phyloP scores from a whole-genome alignment of 2,113 vertebrate genomes.

The Myrmophylax atrothorax region DNA sequence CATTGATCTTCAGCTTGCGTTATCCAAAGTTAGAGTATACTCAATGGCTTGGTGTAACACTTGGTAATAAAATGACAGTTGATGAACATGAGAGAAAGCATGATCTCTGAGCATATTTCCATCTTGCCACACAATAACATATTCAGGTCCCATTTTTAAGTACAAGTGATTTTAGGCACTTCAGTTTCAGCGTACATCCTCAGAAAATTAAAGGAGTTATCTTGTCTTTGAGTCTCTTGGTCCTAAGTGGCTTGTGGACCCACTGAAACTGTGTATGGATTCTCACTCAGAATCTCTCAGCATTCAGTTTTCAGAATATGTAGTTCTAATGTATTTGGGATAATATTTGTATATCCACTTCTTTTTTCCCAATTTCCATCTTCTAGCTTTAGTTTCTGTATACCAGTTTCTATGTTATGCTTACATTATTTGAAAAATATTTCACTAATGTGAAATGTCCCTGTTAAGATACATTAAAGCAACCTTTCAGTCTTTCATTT shows the following conservation, averaged over 20 bases:
- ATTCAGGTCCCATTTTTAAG: not conserved
- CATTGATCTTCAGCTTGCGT: not conserved
- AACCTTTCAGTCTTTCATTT: no score
- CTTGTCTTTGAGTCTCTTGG: not conserved
- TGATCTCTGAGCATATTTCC: not conserved
- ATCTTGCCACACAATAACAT: not conserved
- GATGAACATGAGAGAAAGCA: not conserved
- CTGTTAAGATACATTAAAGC: no score
- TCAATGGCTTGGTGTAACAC: not conserved
- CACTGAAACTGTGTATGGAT: not conserved
- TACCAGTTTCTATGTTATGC: no score
- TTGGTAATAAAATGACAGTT: not conserved
- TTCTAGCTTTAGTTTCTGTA: no score
- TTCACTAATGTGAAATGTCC: no score
- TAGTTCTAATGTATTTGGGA: not conserved
- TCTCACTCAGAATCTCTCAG: not conserved
- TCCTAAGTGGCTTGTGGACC: not conserved
- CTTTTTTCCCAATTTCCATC: not conserved
- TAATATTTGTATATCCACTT: not conserved
- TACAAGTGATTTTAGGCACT: not conserved
- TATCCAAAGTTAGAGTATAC: not conserved
- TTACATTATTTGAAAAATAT: no score
- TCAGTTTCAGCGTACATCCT: not conserved
- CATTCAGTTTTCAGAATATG: not conserved
- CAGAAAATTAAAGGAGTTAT: not conserved